Base-by-base conservation (phyloP, 2,888 invertebrate species). In the Eristalis arbustorum region DNA sequence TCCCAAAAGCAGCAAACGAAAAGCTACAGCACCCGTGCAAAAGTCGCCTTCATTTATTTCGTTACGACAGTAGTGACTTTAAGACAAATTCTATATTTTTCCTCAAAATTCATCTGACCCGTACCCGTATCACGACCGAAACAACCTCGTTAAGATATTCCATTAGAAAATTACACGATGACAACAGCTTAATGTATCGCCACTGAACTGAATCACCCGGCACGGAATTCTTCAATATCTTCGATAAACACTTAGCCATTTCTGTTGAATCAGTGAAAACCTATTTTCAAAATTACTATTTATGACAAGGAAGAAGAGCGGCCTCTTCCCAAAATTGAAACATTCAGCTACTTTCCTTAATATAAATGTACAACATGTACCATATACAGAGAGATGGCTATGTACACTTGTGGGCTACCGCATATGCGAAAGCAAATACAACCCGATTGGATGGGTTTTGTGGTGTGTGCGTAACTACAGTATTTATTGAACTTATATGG, bases 261-360 rank as follows among this genome's bases (percentile, higher is more conserved):
- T 87, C 75, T 87, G 87, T 83, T 74, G 87, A 87, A 72, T 87
- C 87, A 87, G 87, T 87, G 69, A 87, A 85, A 87, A 87, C 75
- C 87, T 83, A 87, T 87, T 83, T 81, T 83, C 83, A 78, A 87
- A 87, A 83, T 87, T 75, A 87, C 83, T 83, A 87, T 83, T 87
- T 87, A 87, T 72, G 78, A 68, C 18, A 37, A 87, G 78, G 83
- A 28, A 25, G 23, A 31, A 31, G 31, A 31, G 31, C 31, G 31
- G 78, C 31, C 73, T 74, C 61, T 62, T 69, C 28, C 59, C 59
- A 1, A 61, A 59, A 28, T 59, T 59, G 18, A 37, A 8, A 49
- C 28, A 28, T 62, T 23, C 14, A 18, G 18, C 57, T 18, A n/a
- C n/a, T n/a, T n/a, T n/a, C 10, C 57, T 57, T 62, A 31, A 62